These are phyloP conservation scores for Stigmatopora nigra DNA, from an alignment of 2,113 vertebrate species.

Conservation along the genomic window DNA sequence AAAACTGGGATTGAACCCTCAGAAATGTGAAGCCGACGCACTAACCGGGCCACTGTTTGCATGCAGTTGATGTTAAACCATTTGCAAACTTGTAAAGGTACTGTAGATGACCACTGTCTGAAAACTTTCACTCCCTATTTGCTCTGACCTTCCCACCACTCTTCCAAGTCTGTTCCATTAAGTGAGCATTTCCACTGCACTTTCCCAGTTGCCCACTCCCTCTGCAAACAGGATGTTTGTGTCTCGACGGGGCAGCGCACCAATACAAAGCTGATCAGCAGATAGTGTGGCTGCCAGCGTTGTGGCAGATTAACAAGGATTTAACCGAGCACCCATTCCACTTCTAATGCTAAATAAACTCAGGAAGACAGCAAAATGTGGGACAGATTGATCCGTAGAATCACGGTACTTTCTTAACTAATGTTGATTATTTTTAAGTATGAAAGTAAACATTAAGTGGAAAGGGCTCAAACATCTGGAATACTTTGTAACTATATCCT, in stretches of 20 bases:
- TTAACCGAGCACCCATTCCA: slow-evolving; percentile 45
- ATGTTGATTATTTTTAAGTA: too few relatives aligned
- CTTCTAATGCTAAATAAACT: slow-evolving; percentile 46
- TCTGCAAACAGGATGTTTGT: slow-evolving; percentile 72
- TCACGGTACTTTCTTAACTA: too few relatives aligned
- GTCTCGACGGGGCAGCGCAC: slow-evolving; percentile 51
- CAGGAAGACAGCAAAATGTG: slow-evolving; percentile 37
- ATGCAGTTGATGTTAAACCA: too few relatives aligned
- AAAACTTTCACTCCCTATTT: background rate
- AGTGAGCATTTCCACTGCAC: slow-evolving; percentile 1
- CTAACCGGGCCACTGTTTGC: too few relatives aligned
- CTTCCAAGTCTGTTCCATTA: slow-evolving; percentile 1
- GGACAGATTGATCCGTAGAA: background rate
- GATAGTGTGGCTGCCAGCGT: slow-evolving; percentile 60
- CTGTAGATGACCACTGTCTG: background rate
- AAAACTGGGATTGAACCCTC: too few relatives aligned
- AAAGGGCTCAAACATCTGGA: too few relatives aligned
- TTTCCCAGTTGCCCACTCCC: slow-evolving; percentile 30
- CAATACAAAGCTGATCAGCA: slow-evolving; percentile 59
- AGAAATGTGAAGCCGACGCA: too few relatives aligned
- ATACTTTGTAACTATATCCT: too few relatives aligned
- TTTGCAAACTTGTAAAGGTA: background rate
- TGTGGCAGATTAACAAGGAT: slow-evolving; percentile 64
- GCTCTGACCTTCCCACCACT: slow-evolving; percentile 5
- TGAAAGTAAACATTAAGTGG: too few relatives aligned